Evolutionary conservation across 2,797 vertebrate genomes (phyloP).

Genomic region (Acipenser ruthenus): DNA sequence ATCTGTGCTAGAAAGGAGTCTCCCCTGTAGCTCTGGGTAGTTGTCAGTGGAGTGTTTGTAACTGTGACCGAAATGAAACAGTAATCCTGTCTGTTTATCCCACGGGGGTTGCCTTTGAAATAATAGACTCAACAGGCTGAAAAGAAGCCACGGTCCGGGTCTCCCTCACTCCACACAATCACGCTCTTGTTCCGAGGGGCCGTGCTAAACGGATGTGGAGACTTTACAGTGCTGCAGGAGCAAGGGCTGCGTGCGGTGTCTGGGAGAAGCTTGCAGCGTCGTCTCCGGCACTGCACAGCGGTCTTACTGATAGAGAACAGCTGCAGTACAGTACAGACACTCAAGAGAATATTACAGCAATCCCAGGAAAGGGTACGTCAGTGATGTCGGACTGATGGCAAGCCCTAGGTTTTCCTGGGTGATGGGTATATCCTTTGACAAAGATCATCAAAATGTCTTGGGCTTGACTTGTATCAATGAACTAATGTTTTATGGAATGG

Average conservation of each 20-base stretch:
- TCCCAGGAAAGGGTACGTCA: not conserved
- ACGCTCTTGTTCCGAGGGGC: not conserved
- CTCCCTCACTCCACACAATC: not conserved
- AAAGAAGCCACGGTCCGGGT: not conserved
- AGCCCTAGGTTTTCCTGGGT: too few relatives aligned
- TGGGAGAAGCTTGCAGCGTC: not conserved
- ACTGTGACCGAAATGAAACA: slow-evolving; percentile 3
- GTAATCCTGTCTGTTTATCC: slow-evolving; percentile 6
- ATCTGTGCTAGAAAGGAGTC: not conserved
- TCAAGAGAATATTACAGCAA: not conserved
- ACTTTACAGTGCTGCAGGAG: not conserved
- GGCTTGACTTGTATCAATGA: too few relatives aligned
- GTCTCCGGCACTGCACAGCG: not conserved
- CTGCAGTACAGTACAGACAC: not conserved
- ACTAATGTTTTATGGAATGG: too few relatives aligned
- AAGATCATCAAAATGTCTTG: too few relatives aligned
- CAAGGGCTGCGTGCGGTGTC: not conserved
- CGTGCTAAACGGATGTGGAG: not conserved
- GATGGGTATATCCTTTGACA: too few relatives aligned
- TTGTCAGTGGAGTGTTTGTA: not conserved
- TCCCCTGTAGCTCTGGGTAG: not conserved
- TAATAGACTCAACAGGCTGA: not conserved
- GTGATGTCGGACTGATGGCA: too few relatives aligned
- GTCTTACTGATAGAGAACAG: not conserved
- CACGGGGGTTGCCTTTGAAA: not conserved